Percentiles rank a stretch among this genome's conserved stretches.
These are phyloP conservation scores for Teleogryllus oceanicus DNA, from an alignment of 2,888 invertebrate species.

Conservation along the genomic window DNA sequence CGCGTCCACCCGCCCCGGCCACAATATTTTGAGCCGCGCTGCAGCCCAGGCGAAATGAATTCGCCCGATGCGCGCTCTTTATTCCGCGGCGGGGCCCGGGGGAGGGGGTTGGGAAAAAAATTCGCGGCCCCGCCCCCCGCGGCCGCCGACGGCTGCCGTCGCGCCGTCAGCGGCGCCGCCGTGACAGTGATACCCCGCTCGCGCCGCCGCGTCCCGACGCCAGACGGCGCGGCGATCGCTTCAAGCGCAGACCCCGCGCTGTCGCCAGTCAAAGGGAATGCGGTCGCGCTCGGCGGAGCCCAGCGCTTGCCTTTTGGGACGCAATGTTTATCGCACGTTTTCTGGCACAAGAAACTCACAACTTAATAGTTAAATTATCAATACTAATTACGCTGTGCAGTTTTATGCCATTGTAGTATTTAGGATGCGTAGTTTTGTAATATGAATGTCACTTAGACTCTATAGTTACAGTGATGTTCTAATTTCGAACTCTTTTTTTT, in stretches of 20 bases:
- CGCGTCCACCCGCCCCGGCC: background rate
- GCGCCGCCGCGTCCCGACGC: background rate
- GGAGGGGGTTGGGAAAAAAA: background rate
- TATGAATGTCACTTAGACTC: too few relatives aligned
- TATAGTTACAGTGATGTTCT: too few relatives aligned
- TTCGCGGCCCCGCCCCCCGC: background rate
- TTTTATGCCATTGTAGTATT: too few relatives aligned
- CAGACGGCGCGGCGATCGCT: background rate
- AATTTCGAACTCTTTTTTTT: too few relatives aligned
- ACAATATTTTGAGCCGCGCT: background rate
- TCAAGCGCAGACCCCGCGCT: background rate
- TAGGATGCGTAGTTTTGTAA: too few relatives aligned
- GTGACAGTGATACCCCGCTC: background rate
- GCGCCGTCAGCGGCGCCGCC: background rate
- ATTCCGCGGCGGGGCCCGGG: background rate
- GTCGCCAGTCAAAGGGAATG: background rate
- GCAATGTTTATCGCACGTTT: too few relatives aligned
- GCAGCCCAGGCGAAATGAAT: background rate
- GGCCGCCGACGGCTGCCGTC: background rate
- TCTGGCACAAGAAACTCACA: too few relatives aligned
- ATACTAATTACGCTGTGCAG: too few relatives aligned
- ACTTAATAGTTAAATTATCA: too few relatives aligned
- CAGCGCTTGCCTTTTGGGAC: too few relatives aligned
- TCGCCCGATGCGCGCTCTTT: slow-evolving; percentile 1
- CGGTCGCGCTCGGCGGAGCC: too few relatives aligned